These are phyloP conservation scores for Sebastes fasciatus DNA, from an alignment of 2,113 vertebrate genomes.

Conservation along the genomic window DNA sequence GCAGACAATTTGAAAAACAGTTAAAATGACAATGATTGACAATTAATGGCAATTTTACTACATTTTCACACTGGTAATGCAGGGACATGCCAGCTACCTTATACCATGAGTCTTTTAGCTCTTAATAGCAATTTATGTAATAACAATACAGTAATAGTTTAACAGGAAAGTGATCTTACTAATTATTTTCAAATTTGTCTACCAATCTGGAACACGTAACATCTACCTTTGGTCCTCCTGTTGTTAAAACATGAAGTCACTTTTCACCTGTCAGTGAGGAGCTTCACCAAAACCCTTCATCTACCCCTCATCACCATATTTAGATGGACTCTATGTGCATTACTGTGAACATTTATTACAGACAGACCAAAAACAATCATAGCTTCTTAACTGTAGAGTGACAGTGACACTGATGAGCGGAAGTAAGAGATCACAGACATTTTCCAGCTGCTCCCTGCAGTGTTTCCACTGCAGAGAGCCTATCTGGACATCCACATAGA, in stretches of 20 bases:
- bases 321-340: neutral
- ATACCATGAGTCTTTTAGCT: neutral
- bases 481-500: neutral
- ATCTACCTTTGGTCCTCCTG: neutral
- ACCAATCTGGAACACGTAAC: neutral
- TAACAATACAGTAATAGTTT: neutral
- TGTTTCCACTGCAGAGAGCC: neutral
- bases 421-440: neutral
- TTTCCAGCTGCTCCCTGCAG: constrained; percentile 20
- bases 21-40: neutral
- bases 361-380: neutral
- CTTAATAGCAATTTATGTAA: no score
- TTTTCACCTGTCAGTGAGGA: neutral
- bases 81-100: neutral
- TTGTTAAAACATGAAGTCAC: neutral
- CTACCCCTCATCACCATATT: neutral
- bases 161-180: neutral
- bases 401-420: neutral
- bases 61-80: neutral
- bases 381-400: constrained; percentile 1
- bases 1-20: neutral
- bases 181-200: neutral
- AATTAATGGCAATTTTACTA: neutral
- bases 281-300: neutral
- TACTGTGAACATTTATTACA: neutral